Evolutionary conservation across 2,797 vertebrate species (phyloP).

Genomic region (Alectoris magna): DNA sequence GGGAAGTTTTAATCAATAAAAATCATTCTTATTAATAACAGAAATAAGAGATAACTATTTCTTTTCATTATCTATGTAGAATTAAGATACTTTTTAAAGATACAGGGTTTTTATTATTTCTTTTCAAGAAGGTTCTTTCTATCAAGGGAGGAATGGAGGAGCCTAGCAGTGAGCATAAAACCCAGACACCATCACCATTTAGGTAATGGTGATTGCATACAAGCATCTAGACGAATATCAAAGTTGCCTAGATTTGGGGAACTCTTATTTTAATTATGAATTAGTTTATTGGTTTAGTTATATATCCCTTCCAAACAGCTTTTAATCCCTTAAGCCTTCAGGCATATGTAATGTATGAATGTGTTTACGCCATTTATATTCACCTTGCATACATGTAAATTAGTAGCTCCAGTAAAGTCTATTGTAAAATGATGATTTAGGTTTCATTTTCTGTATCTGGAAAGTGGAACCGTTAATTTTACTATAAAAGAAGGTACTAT

Average conservation of each 20-base stretch:
- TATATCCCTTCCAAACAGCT: neutral
- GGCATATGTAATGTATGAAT: neutral
- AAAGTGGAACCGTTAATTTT: conserved; percentile 44
- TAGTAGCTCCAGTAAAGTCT: neutral
- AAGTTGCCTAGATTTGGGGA: neutral
- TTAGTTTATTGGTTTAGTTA: neutral
- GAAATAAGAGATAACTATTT: neutral
- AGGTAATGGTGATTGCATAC: neutral
- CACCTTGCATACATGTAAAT: conserved; percentile 8
- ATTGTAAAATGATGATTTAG: conserved; percentile 13
- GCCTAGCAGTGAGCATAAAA: neutral
- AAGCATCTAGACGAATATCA: neutral
- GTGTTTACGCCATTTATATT: conserved; percentile 5
- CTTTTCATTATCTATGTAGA: neutral
- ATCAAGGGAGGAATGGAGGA: neutral
- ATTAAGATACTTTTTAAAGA: neutral
- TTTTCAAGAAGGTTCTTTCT: neutral
- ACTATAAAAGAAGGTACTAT: neutral
- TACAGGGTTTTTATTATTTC: neutral
- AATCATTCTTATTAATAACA: neutral
- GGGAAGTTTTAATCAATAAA: neutral
- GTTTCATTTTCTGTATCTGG: conserved; percentile 24
- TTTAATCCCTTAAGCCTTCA: neutral
- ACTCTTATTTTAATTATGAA: conserved; percentile 1
- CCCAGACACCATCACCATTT: neutral